Base-by-base conservation (phyloP, 2,113 vertebrate species). In the Rutilus rutilus region DNA sequence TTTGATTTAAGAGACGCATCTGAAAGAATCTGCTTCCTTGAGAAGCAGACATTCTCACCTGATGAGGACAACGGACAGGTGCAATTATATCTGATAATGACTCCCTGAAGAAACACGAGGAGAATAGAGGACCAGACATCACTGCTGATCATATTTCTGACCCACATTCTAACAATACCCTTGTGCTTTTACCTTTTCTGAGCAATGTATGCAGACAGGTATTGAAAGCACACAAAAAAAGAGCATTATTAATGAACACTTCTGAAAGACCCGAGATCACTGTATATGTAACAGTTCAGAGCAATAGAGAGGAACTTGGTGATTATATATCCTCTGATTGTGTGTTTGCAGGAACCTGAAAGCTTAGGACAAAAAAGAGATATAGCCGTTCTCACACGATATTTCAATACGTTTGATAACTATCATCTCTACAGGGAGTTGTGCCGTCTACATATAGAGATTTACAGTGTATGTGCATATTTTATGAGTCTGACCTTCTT, bases 81-180 rank as follows among this genome's bases (percentile, higher is more conserved):
- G 52, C 33, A 50, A 81, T 30, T 81, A 15, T 65, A 12, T 64
- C n/a, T 6, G 57, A 45, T 65, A 10, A 62, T 42, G 59, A 69
- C 17, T 52, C 42, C 79, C 25, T 33, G 1, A 82, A 82, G 62
- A 69, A 33, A 27, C 39, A 12, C 5, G 50, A 69, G 42, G 57
- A 65, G 64, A 33, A 71, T 36, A 39, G 12, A 23, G 19, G 10
- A 15, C 33, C 62, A 71, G 60, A 67, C 84, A n/a, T 36, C 64
- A 7, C 27, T 6, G n/a, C 14, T 54, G 77, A 73, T 86, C 84
- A 33, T 59, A 86, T 86, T 73, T 86, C 84, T 86, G 84, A 86
- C 84, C 76, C 64, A 86, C 17, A 86, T 86, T 57, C 23, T 57
- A 47, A 80, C 62, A 86, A 78, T 69, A 36, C n/a, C 57, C 64